Evolutionary conservation across 2,113 vertebrate genomes (phyloP).

Genomic region (Sturnira hondurensis): DNA sequence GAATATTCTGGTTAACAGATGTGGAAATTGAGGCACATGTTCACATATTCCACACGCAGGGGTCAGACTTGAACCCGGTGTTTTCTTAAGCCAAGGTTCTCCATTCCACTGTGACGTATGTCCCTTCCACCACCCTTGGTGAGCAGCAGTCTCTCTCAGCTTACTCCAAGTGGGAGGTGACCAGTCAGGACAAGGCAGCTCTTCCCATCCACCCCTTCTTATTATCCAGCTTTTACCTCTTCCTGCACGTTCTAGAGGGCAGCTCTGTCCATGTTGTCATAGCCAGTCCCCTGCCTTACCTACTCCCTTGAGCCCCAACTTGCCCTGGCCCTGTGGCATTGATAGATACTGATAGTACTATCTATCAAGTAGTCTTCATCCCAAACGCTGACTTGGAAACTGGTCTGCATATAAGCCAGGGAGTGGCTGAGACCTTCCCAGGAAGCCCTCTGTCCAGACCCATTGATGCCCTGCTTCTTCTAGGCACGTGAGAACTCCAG

Average conservation of each 20-base stretch:
- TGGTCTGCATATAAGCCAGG: background rate
- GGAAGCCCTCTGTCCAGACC: background rate
- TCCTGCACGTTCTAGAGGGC: background rate
- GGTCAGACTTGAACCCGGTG: background rate
- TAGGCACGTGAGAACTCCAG: background rate
- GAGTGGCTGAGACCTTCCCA: background rate
- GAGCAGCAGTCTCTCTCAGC: background rate
- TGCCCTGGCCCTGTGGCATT: background rate
- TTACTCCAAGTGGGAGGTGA: background rate
- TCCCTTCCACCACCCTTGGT: fast-evolving
- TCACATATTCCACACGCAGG: too few species aligned
- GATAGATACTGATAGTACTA: background rate
- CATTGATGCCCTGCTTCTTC: background rate
- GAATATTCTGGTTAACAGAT: background rate
- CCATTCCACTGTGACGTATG: background rate
- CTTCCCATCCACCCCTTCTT: background rate
- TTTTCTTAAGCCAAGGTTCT: background rate
- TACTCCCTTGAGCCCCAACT: background rate
- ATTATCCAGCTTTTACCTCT: background rate
- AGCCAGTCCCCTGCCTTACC: background rate
- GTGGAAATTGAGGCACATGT: background rate
- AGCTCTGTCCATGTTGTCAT: background rate
- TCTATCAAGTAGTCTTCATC: background rate
- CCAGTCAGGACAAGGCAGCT: background rate
- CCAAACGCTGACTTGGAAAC: background rate